Evolutionary conservation across 2,113 vertebrate genomes (phyloP), one percentile per base, ranked within the genome.

Genomic region (Burhinus bistriatus): DNA sequence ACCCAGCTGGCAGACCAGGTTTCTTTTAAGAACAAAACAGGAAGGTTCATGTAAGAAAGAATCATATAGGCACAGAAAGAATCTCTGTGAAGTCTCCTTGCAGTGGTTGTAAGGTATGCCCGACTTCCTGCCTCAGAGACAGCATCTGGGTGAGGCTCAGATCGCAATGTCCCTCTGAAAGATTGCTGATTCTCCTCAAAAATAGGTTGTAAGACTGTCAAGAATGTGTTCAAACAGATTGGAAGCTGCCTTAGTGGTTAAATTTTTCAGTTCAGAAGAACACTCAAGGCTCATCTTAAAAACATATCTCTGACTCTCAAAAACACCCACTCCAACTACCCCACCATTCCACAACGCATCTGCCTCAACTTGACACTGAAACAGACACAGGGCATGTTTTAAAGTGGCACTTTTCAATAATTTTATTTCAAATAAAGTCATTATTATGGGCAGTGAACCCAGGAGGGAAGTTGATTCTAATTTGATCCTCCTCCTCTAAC

Each of bases 101-200:
- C 64, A 70, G 5, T 44, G 15, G 12, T 52, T 89, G 25, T 59
- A 83, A 93, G 88, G 9, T 34, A 47, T 22, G 4, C 11, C 15
- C 1, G 2, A 5, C 36, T 87, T 89, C 44, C 57, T 3, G 6
- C 9, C 52, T 83, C 66, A 69, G n/a, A 83, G 34, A 34, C 17
- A 45, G 44, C 1, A 1, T 47, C 42, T 4, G 13, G 9, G 15
- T 55, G 51, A 95, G 22, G 26, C 70, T 72, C 12, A 65, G n/a
- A 72, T 12, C 0, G 0, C 42, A 54, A 9, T 0, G 2, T n/a
- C 30, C 15, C 11, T 65, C 25, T 51, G n/a, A 30, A 20, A 77
- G 19, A 70, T 9, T 57, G 40, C 17, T 72, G 12, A 26, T 83
- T 77, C 20, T 34, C 17, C 59, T 73, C n/a, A 77, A 89, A 89